A percentile compares a stretch with the other conserved stretches of the same genome.
These are phyloP conservation scores for Cordilura impudica DNA, from an alignment of 2,888 invertebrate species.

Conservation along the genomic window DNA sequence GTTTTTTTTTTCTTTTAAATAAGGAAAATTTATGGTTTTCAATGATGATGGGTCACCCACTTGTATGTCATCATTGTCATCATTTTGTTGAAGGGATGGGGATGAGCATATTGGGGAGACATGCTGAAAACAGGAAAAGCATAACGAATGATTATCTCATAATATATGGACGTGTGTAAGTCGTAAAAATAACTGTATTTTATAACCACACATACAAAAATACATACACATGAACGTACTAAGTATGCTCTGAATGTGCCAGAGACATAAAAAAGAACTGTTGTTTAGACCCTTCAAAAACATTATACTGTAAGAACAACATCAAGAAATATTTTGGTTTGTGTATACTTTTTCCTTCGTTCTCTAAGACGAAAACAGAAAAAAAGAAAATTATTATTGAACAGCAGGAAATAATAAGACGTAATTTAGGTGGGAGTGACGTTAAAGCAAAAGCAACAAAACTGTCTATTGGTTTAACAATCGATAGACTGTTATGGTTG, in stretches of 20 bases:
- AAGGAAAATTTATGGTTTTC: constrained; percentile 20
- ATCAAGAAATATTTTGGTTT: not conserved
- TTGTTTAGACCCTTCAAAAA: constrained; percentile 49
- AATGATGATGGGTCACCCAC: constrained; percentile 51
- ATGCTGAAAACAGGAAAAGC: constrained; percentile 35
- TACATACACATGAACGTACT: too few species aligned
- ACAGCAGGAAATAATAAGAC: constrained; percentile 61
- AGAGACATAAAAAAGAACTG: not conserved
- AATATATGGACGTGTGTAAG: constrained; percentile 6
- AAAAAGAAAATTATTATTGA: constrained; percentile 22
- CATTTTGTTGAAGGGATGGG: constrained; percentile 6
- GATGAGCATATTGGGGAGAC: not conserved
- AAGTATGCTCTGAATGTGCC: not conserved
- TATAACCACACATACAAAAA: too few species aligned
- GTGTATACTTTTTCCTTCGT: too few species aligned
- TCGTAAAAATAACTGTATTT: constrained; percentile 18
- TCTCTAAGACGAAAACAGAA: constrained; percentile 23
- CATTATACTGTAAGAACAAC: constrained; percentile 1
- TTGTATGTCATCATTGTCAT: constrained; percentile 53
- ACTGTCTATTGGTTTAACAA: constrained; percentile 52
- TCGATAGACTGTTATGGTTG: constrained; percentile 55
- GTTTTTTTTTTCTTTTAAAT: not conserved
- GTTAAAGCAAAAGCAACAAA: constrained; percentile 1
- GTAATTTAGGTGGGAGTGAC: constrained; percentile 59
- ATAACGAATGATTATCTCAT: constrained; percentile 56